phyloP scores from a whole-genome alignment of 2,113 vertebrate genomes.

The Piaya cayana region DNA sequence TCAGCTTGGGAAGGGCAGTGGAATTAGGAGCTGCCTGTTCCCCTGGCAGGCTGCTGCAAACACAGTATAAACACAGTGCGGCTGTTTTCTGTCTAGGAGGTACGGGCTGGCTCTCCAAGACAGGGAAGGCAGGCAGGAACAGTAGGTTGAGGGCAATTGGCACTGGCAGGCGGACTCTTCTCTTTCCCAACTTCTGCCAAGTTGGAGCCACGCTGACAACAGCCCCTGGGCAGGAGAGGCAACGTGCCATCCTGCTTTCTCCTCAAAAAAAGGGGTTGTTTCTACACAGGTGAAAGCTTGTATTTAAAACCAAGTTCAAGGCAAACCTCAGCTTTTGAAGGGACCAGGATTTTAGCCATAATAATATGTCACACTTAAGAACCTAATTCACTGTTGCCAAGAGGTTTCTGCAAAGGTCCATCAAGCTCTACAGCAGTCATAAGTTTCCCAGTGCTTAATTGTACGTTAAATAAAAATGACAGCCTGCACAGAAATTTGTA shows the following conservation, averaged over 20 bases:
- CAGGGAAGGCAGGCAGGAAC: background rate
- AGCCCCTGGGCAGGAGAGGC: background rate
- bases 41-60: background rate
- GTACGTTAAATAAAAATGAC: background rate
- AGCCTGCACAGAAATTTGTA: background rate
- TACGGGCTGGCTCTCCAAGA: background rate
- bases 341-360: background rate
- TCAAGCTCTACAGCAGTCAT: background rate
- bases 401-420: background rate
- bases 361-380: background rate
- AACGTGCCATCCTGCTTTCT: background rate
- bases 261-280: background rate
- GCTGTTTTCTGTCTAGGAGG: background rate
- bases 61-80: fast-evolving
- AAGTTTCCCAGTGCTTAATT: background rate
- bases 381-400: background rate
- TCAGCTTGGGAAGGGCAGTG: background rate
- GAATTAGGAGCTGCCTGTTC: background rate
- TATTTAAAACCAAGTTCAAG: background rate
- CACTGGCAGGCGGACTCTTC: background rate
- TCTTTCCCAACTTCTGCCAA: background rate
- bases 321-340: background rate
- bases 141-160: background rate
- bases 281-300: background rate
- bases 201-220: background rate